Evolutionary conservation across 2,888 invertebrate species (phyloP).

Genomic region (Agriotes lineatus): DNA sequence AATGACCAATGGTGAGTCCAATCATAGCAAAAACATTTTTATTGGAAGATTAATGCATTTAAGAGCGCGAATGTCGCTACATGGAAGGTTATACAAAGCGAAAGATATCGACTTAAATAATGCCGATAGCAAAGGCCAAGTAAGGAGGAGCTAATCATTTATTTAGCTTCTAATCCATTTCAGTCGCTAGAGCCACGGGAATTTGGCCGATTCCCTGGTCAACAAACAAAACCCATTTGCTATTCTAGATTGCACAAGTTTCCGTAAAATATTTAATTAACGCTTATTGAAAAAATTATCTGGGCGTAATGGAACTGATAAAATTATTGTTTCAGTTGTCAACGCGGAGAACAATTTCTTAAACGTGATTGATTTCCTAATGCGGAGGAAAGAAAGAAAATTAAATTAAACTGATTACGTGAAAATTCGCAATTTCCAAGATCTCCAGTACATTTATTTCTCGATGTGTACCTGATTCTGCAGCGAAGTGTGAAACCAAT

Average conservation of each 20-base stretch:
- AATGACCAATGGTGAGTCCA: no score
- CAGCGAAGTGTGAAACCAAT: constrained; percentile 50
- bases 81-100: neutral
- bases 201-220: constrained; percentile 28
- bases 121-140: constrained; percentile 5
- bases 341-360: constrained; percentile 11
- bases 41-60: no score
- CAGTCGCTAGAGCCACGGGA: constrained; percentile 25
- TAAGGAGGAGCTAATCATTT: constrained; percentile 27
- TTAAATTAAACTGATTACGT: constrained; percentile 39
- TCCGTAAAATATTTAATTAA: constrained; percentile 22
- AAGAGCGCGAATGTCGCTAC: neutral
- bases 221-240: constrained; percentile 23
- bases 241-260: constrained; percentile 21
- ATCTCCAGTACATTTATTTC: constrained; percentile 33
- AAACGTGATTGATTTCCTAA: constrained; percentile 20
- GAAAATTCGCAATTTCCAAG: constrained; percentile 39
- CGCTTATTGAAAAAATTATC: neutral
- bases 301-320: neutral
- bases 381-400: constrained; percentile 22
- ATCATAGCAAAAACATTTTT: no score
- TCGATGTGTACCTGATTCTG: constrained; percentile 38
- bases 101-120: constrained; percentile 15
- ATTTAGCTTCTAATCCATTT: constrained; percentile 35
- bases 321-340: constrained; percentile 13